phyloP scores from a whole-genome alignment of 2,888 invertebrate genomes.

The Mesochorus sp. region DNA sequence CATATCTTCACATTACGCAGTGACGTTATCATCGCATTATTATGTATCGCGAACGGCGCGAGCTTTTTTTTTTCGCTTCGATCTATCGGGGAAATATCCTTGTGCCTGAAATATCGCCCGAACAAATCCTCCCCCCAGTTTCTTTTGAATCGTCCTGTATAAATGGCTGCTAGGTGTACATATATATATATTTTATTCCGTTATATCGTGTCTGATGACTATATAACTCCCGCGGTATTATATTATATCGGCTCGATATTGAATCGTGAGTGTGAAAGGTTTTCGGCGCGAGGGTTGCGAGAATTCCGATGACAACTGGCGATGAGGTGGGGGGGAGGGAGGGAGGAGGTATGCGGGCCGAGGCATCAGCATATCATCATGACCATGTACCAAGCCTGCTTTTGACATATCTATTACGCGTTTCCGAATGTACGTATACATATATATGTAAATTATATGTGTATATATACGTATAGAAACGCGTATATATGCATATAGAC shows the following conservation, averaged over 20 bases:
- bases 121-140: no score
- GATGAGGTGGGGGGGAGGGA: constrained; percentile 13
- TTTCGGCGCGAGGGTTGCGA: constrained; percentile 15
- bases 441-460: no score
- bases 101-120: no score
- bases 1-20: constrained; percentile 1
- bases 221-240: constrained; percentile 16
- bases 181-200: not conserved
- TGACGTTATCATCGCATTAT: no score
- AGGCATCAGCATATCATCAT: constrained; percentile 78
- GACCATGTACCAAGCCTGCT: constrained; percentile 76
- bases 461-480: no score
- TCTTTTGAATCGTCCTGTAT: no score
- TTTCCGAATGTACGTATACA: constrained; percentile 75
- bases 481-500: no score
- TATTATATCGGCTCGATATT: constrained; percentile 44
- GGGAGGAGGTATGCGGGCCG: constrained; percentile 50
- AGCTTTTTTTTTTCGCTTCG: no score
- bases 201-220: not conserved
- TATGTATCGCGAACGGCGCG: no score
- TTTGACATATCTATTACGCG: constrained; percentile 82
- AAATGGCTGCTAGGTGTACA: no score
- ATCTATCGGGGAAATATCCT: no score
- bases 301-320: constrained; percentile 46
- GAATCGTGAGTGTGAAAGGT: constrained; percentile 48